Evolutionary conservation across 2,797 vertebrate species (phyloP), one percentile per base, ranked within the genome.

Genomic region (Anas bernieri): DNA sequence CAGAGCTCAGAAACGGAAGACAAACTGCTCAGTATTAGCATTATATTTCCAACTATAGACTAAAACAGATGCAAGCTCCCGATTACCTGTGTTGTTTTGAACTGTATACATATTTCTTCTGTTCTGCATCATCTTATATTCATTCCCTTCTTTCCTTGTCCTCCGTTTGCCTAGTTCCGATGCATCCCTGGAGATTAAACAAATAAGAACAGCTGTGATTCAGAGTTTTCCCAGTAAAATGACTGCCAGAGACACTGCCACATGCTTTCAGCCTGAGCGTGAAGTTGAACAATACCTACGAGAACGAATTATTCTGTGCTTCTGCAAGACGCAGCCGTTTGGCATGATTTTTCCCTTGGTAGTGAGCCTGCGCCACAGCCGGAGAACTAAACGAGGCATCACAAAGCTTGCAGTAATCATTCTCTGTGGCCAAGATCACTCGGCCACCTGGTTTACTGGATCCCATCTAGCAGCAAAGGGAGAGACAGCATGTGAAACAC

Each of bases 371-470:
- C 2, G 99, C 99, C 77, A 99, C 99, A 7, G 99, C 99, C 0
- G 98, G 99, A 6, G 99, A 99, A 37, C 99, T 99, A 96, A 99
- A 99, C 31, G 99, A 99, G 90, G 99, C 99, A 2, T 99, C 99
- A 14, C 99, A 99, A 77, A 99, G 98, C 97, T 99, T 99, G 97
- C 99, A 99, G 98, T 99, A 99, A 97, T 99, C 99, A 7, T 99
- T 99, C 97, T 99, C 99, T 9, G 99, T 99, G 94, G 99, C 99
- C 98, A 99, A 97, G 97, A 99, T 99, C 97, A 99, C 99, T 84
- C 99, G 97, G 69, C 99, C 98, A 43, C 98, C 98, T 39, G 98
- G 98, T 89, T 99, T 99, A 77, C 98, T 98, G 91, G 98, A 94
- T 86, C 98, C 97, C 68, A 98, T 97, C 99, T 98, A 94, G 91